A percentile compares a stretch with the other conserved stretches of the same genome.
These are phyloP conservation scores for Morpho achilles DNA, from an alignment of 2,888 invertebrate species.

Conservation along the genomic window DNA sequence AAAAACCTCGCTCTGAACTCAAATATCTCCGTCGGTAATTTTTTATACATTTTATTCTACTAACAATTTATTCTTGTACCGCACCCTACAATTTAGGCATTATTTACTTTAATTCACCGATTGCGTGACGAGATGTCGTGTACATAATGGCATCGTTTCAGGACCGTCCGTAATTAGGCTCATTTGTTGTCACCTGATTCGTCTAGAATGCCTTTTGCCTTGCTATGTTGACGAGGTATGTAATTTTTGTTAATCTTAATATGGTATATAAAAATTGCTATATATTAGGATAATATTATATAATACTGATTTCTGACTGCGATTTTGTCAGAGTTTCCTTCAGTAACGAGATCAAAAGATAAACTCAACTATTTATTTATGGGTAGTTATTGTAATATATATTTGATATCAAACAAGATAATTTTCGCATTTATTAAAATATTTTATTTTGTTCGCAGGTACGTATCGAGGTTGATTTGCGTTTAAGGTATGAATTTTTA, in stretches of 20 bases:
- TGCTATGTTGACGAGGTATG: conserved; percentile 8
- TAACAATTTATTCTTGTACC: conserved; percentile 19
- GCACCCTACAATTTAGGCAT: conserved; percentile 39
- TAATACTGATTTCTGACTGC: too few species aligned
- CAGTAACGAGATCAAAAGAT: too few species aligned
- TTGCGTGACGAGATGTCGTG: conserved; percentile 43
- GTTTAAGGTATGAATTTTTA: too few species aligned
- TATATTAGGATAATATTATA: too few species aligned
- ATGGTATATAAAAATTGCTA: not conserved
- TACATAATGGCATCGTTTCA: conserved; percentile 33
- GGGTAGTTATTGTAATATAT: not conserved
- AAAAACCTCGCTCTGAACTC: not conserved
- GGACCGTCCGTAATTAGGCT: conserved; percentile 34
- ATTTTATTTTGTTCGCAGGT: conserved; percentile 6
- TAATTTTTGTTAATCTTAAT: conserved; percentile 5
- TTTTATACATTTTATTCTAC: conserved; percentile 10
- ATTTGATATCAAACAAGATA: too few species aligned
- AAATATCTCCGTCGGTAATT: not conserved
- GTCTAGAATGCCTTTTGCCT: conserved; percentile 17
- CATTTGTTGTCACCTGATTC: conserved; percentile 34
- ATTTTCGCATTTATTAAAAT: not conserved
- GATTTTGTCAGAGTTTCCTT: too few species aligned
- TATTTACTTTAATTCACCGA: conserved; percentile 47
- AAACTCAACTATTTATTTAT: not conserved
- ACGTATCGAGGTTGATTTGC: not conserved